phyloP scores from a whole-genome alignment of 2,797 vertebrate species.

The Acanthornis magna region DNA sequence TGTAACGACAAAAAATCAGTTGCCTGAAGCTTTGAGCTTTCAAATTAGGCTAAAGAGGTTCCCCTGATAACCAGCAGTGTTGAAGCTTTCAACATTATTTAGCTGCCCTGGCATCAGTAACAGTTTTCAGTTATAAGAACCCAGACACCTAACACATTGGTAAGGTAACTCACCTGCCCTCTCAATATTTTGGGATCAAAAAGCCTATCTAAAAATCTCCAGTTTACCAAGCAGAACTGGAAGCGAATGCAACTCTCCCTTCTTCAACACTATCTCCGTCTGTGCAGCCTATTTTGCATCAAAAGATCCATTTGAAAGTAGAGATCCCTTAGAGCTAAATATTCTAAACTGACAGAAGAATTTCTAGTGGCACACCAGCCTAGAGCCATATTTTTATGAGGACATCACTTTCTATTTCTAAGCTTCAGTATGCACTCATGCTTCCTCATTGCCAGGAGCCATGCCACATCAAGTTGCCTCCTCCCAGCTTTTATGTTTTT shows the following conservation, averaged over 20 bases:
- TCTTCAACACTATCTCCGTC: conserved; percentile 68
- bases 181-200: conserved; percentile 46
- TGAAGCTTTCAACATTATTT: conserved; percentile 71
- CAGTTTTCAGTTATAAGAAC: conserved; percentile 17
- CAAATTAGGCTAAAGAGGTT: conserved; percentile 78
- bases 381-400: conserved; percentile 83
- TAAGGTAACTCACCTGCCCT: conserved; percentile 41
- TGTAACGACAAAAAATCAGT: conserved; percentile 58
- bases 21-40: conserved; percentile 77
- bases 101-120: conserved; percentile 40
- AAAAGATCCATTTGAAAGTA: conserved; percentile 82
- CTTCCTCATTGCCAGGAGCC: conserved; percentile 77
- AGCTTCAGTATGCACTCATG: conserved; percentile 79
- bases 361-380: conserved; percentile 82
- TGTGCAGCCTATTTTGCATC: conserved; percentile 81
- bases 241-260: conserved; percentile 53
- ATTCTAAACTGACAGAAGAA: conserved; percentile 84
- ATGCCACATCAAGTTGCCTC: conserved; percentile 78
- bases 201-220: conserved; percentile 55
- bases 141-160: not conserved
- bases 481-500: conserved; percentile 74
- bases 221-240: conserved; percentile 59
- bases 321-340: conserved; percentile 80
- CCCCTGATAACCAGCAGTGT: conserved; percentile 73
- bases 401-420: conserved; percentile 86